These are phyloP conservation scores for Aspidiotus destructor DNA, from an alignment of 2,888 invertebrate genomes.

Conservation along the genomic window DNA sequence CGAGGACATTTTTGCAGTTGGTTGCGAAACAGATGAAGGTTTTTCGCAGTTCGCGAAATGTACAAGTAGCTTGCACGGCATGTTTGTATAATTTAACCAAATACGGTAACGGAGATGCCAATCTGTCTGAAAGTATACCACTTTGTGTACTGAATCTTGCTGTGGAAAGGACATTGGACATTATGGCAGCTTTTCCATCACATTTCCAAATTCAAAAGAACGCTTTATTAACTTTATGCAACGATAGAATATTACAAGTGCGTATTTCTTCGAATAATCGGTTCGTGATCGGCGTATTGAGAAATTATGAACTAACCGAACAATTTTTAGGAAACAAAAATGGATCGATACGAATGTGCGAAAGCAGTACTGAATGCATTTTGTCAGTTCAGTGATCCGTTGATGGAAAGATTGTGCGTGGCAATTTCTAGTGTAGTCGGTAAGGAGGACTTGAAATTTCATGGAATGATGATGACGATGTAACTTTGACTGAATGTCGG, in stretches of 20 bases:
- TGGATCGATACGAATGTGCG: constrained; percentile 48
- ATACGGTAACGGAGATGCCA: constrained; percentile 43
- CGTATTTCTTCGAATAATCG: not conserved
- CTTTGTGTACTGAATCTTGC: constrained; percentile 49
- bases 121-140: constrained; percentile 56
- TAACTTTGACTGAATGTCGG: not conserved
- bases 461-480: not conserved
- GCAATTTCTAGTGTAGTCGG: constrained; percentile 65
- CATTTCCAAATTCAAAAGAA: constrained; percentile 56
- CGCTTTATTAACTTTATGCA: constrained; percentile 60
- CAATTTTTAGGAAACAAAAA: constrained; percentile 33
- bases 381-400: constrained; percentile 56
- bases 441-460: constrained; percentile 34
- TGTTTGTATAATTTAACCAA: constrained; percentile 63
- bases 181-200: constrained; percentile 49
- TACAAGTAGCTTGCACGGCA: constrained; percentile 66
- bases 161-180: constrained; percentile 54
- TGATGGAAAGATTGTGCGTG: constrained; percentile 68
- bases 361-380: constrained; percentile 61
- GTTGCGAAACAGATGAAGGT: constrained; percentile 43
- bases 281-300: too few species aligned
- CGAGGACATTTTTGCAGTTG: constrained; percentile 36
- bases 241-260: constrained; percentile 59
- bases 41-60: constrained; percentile 50
- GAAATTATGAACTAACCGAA: too few species aligned